Base-by-base conservation (phyloP, 1,140 invertebrate genomes). In the Coptotermes formosanus region DNA sequence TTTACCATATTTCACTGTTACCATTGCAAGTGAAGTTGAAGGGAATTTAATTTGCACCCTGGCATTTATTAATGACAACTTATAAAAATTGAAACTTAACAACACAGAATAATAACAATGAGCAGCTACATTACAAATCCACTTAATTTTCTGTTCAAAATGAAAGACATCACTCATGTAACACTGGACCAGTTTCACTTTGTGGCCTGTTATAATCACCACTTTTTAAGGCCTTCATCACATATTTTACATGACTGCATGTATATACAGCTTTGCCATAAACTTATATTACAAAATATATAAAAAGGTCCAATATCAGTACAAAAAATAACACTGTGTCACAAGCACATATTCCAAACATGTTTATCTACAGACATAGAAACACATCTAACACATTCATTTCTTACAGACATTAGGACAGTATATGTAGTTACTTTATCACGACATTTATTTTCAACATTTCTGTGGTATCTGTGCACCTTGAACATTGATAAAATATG, bases 281-380 rank as follows among this genome's bases (percentile, higher is more conserved):
- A 86, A 86, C 85, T 75, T 82, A 86, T 4, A 38, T 86, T 52
- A 81, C 52, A 69, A 86, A 86, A 86, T 86, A 86, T 82, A 86
- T 86, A 82, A 25, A 83, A 84, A 48, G 55, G 44, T 86, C 85
- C 85, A 86, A 82, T 86, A 59, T 86, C 52, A 32, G 55, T 86
- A 86, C 75, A 43, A 86, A 86, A 86, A 86, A 86, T 82, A 86
- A 82, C n/a, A 52, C 75, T 43, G n/a, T 55, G 21, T 82, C 81
- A 86, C 32, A 82, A 82, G 82, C 48, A 45, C 21, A 55, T 21
- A 55, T 55, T 55, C 12, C 52, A 55, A 55, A 55, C 19, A 16
- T 48, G 45, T 48, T 16, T 48, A 38, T 4, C 45, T 48, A 64
- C 21, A n/a, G 19, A 75, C 25, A 38, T 38, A 38, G 38, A 38